phyloP scores from a whole-genome alignment of 2,113 vertebrate species.

The Cyanoderma ruficeps region DNA sequence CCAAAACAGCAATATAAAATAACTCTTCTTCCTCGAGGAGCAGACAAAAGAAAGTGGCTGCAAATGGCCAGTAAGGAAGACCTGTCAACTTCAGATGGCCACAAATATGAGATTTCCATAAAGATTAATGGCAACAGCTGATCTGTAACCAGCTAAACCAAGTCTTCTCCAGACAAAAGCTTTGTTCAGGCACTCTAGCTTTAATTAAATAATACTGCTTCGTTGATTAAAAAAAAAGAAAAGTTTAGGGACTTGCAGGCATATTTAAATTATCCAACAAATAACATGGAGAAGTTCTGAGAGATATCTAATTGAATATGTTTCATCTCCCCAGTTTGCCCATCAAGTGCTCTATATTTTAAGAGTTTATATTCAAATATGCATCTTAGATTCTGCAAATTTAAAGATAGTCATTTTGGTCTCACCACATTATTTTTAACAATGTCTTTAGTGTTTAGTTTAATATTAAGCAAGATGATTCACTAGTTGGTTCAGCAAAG shows the following conservation, averaged over 20 bases:
- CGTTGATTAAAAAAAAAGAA: not conserved
- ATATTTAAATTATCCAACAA: not conserved
- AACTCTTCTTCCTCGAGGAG: not conserved
- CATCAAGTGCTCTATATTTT: not conserved
- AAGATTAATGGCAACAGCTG: not conserved
- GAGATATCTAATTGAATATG: not conserved
- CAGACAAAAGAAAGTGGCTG: not conserved
- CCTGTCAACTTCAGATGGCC: not conserved
- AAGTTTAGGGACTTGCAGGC: not conserved
- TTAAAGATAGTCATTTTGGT: not conserved
- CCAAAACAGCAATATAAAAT: not conserved
- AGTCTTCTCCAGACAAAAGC: not conserved
- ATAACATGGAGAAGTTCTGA: not conserved
- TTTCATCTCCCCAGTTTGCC: not conserved
- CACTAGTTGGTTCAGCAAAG: not conserved
- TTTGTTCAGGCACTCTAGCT: not conserved
- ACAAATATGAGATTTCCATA: not conserved
- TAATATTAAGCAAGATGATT: conserved; percentile 14
- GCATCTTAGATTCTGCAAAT: not conserved
- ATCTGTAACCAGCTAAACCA: not conserved
- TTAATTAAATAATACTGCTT: not conserved
- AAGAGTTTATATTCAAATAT: not conserved
- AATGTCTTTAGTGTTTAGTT: not conserved
- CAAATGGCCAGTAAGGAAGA: not conserved
- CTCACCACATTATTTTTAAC: not conserved